These are phyloP conservation scores for Polymixis flavicincta DNA, from an alignment of 2,888 invertebrate genomes.

Conservation along the genomic window DNA sequence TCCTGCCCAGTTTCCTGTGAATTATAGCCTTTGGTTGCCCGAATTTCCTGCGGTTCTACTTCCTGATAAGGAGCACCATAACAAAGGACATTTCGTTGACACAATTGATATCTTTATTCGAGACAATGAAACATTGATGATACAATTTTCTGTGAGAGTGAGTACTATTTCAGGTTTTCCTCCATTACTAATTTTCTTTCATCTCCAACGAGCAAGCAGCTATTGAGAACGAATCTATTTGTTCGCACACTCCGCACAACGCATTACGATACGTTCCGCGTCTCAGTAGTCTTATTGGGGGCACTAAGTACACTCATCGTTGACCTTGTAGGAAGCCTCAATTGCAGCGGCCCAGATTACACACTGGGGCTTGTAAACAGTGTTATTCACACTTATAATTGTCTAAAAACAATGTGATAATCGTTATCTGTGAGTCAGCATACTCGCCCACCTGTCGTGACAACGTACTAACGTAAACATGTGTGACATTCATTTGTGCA, in stretches of 20 bases:
- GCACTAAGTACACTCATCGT: constrained; percentile 58
- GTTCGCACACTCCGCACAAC: constrained; percentile 28
- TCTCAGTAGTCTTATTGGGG: constrained; percentile 43
- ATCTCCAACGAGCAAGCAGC: constrained; percentile 22
- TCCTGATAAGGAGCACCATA: constrained; percentile 31
- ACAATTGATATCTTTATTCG: constrained; percentile 33
- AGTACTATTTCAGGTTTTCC: constrained; percentile 29
- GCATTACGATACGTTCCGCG: constrained; percentile 42
- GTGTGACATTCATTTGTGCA: constrained; percentile 33
- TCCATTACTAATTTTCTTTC: constrained; percentile 8
- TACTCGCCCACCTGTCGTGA: constrained; percentile 70
- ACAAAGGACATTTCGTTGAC: constrained; percentile 31
- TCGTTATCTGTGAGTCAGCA: constrained; percentile 75
- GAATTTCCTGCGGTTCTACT: constrained; percentile 38
- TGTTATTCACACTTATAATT: constrained; percentile 68
- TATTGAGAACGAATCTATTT: constrained; percentile 43
- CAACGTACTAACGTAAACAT: constrained; percentile 62
- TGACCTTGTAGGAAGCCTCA: constrained; percentile 72
- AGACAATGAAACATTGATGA: constrained; percentile 31
- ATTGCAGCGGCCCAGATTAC: constrained; percentile 72
- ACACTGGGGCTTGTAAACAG: constrained; percentile 70
- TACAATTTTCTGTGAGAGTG: constrained; percentile 15
- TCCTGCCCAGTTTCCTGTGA: constrained; percentile 42
- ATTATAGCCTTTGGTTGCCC: constrained; percentile 31
- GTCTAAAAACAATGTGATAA: constrained; percentile 69